Conservation (phyloP, 2,113 vertebrate species). For the Cnemophilus loriae region DNA sequence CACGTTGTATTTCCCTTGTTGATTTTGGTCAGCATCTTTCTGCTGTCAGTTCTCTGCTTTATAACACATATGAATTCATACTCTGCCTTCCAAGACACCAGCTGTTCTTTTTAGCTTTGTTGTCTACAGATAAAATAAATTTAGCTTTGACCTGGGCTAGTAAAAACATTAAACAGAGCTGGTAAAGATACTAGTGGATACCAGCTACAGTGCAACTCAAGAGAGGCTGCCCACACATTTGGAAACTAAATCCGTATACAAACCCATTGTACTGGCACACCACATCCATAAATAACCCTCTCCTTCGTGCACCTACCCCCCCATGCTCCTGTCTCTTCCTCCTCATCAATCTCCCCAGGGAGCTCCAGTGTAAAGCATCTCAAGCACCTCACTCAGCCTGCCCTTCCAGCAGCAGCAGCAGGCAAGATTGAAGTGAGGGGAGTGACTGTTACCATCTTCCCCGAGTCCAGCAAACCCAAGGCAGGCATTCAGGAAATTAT, state of each 20-base stretch:
- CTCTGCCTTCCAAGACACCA: background rate
- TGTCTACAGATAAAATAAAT: background rate
- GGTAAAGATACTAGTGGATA: background rate
- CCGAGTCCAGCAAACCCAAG: background rate
- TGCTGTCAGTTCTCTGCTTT: background rate
- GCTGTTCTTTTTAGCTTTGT: background rate
- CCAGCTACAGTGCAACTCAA: background rate
- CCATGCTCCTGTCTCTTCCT: background rate
- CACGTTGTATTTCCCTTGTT: background rate
- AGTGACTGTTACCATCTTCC: background rate
- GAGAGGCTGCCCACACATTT: background rate
- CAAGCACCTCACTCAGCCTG: background rate
- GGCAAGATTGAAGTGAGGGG: background rate
- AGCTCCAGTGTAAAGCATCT: background rate
- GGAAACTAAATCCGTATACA: background rate
- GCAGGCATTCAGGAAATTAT: background rate
- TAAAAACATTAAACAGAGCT: background rate
- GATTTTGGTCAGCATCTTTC: background rate
- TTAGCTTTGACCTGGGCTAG: background rate
- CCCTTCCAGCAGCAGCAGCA: background rate
- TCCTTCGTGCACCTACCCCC: background rate
- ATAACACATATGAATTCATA: background rate
- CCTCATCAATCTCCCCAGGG: too few relatives aligned
- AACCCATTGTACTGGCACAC: rapidly evolving
- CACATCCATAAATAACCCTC: background rate